Percentiles rank a stretch among this genome's conserved stretches.
Conservation (phyloP, 2,888 invertebrate species). For the Augochlorella aurata region DNA sequence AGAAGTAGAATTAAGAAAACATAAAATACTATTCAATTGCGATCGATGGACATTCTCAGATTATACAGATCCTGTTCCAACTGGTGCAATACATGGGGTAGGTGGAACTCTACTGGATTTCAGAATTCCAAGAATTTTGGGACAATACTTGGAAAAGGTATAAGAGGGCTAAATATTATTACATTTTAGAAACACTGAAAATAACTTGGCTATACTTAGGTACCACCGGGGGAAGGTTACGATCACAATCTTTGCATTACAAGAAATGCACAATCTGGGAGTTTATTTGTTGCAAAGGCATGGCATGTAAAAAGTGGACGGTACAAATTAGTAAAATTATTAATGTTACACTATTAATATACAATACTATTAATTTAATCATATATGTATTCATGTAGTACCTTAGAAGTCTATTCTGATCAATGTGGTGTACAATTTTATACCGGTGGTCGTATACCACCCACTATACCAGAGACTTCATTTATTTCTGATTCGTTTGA, state of each 20-base stretch:
- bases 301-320: slow-evolving; percentile 73
- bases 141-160: slow-evolving; percentile 86
- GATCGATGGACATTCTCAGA: slow-evolving; percentile 89
- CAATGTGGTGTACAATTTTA: slow-evolving; percentile 96
- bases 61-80: slow-evolving; percentile 86
- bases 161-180: background rate
- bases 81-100: slow-evolving; percentile 87
- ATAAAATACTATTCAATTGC: slow-evolving; percentile 88
- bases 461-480: slow-evolving; percentile 31
- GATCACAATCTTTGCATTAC: slow-evolving; percentile 91
- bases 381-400: slow-evolving; percentile 78
- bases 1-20: slow-evolving; percentile 85
- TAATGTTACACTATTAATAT: slow-evolving; percentile 14
- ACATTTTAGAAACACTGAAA: background rate
- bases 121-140: slow-evolving; percentile 86
- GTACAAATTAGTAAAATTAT: slow-evolving; percentile 50
- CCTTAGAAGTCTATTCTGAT: slow-evolving; percentile 91
- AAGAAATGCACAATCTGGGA: slow-evolving; percentile 76
- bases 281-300: slow-evolving; percentile 84
- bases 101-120: slow-evolving; percentile 90
- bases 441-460: slow-evolving; percentile 82
- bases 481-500: slow-evolving; percentile 26
- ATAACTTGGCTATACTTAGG: slow-evolving; percentile 44
- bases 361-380: slow-evolving; percentile 15
- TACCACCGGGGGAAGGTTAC: slow-evolving; percentile 86